These are phyloP conservation scores for Chionoecetes opilio DNA, from an alignment of 1,140 invertebrate species.

Conservation along the genomic window DNA sequence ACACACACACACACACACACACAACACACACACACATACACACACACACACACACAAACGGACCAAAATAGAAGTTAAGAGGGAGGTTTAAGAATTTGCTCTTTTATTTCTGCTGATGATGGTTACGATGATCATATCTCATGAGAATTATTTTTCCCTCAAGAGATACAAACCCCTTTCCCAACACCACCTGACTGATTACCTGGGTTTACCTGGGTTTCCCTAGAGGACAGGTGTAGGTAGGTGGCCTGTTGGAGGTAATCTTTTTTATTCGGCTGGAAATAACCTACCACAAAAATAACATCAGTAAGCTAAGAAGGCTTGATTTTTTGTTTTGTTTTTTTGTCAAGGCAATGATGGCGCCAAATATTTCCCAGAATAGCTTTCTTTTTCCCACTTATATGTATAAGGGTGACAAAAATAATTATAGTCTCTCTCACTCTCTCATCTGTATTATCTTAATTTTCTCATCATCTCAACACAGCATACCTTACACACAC, in stretches of 20 bases:
- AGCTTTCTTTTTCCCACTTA: background rate
- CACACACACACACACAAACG: background rate
- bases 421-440: background rate
- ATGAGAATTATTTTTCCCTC: too few relatives aligned
- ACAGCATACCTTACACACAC: background rate
- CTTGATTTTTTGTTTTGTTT: too few relatives aligned
- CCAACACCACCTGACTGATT: too few relatives aligned
- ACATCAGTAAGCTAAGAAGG: too few relatives aligned
- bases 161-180: too few relatives aligned
- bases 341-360: background rate
- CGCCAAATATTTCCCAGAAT: background rate
- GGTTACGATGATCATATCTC: too few relatives aligned
- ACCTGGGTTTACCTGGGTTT: too few relatives aligned
- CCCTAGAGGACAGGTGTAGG: too few relatives aligned
- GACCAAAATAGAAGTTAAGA: background rate
- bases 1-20: slow-evolving; percentile 6
- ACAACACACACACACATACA: slow-evolving; percentile 19
- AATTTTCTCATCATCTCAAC: background rate
- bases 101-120: too few relatives aligned
- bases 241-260: too few relatives aligned
- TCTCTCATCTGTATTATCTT: background rate
- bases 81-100: background rate
- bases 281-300: too few relatives aligned
- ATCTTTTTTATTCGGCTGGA: too few relatives aligned
- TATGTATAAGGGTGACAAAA: background rate